phyloP scores from a whole-genome alignment of 1,140 invertebrate species.

The Ceratina australensis region DNA sequence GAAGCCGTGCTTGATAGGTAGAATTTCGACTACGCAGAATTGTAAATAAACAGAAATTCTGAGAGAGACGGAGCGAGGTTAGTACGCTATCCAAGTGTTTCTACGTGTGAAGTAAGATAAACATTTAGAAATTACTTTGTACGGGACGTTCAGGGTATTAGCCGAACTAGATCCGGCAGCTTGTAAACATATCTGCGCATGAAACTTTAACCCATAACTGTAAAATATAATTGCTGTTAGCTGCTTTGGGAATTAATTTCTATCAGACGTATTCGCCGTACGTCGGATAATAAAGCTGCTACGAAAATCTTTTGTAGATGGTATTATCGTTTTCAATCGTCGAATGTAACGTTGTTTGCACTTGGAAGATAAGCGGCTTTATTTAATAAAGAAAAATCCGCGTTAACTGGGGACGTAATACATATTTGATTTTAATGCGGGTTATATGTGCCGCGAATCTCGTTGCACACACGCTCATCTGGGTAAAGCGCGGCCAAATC shows the following conservation, averaged over 20 bases:
- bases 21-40: too few species aligned
- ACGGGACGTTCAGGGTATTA: not conserved
- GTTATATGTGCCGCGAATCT: too few species aligned
- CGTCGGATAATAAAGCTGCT: too few species aligned
- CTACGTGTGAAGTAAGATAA: slow-evolving; percentile 2
- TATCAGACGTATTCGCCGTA: too few species aligned
- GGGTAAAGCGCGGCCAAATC: not conserved
- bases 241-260: too few species aligned
- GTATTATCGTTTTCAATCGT: too few species aligned
- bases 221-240: not conserved
- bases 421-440: too few species aligned
- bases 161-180: not conserved
- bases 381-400: not conserved
- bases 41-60: not conserved
- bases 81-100: not conserved
- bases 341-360: too few species aligned
- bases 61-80: not conserved
- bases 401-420: not conserved
- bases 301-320: too few species aligned
- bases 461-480: not conserved
- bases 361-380: not conserved
- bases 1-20: too few species aligned
- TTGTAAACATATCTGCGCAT: not conserved
- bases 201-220: not conserved
- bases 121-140: not conserved